Evolutionary conservation across 1,140 invertebrate genomes (phyloP).

Genomic region (Metopolophium dirhodum): DNA sequence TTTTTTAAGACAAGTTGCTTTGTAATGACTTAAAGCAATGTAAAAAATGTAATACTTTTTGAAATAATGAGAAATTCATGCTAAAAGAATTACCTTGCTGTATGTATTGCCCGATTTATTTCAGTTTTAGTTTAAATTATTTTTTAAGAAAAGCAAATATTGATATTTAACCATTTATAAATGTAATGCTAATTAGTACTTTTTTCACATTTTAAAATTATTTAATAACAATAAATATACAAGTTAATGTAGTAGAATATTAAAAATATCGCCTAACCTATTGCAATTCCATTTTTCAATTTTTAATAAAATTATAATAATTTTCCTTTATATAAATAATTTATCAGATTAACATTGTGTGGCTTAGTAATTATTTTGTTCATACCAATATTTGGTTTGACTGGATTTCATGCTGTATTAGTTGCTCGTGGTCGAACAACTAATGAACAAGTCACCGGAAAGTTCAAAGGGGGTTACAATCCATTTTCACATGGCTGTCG

Average conservation of each 20-base stretch:
- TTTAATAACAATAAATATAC: background rate
- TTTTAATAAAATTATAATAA: background rate
- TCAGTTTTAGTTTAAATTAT: background rate
- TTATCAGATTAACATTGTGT: slow-evolving; percentile 53
- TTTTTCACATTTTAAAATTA: background rate
- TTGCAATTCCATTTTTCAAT: background rate
- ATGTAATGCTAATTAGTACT: background rate
- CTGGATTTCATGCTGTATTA: slow-evolving; percentile 96
- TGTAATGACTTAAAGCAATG: no score
- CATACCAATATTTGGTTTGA: slow-evolving; percentile 96
- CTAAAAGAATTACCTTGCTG: no score
- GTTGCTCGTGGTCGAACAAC: slow-evolving; percentile 98
- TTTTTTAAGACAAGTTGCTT: no score
- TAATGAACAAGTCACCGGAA: slow-evolving; percentile 99
- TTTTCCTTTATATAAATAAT: slow-evolving; percentile 49
- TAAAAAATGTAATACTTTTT: no score
- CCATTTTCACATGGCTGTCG: slow-evolving; percentile 94
- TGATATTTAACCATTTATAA: background rate
- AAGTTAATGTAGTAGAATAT: background rate
- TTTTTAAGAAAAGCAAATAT: background rate
- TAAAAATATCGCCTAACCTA: no score
- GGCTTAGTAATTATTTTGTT: slow-evolving; percentile 72
- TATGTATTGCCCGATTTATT: background rate
- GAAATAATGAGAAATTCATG: no score
- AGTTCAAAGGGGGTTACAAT: slow-evolving; percentile 97